Base-by-base conservation (phyloP, 2,888 invertebrate species). In the Eupithecia subumbrata region DNA sequence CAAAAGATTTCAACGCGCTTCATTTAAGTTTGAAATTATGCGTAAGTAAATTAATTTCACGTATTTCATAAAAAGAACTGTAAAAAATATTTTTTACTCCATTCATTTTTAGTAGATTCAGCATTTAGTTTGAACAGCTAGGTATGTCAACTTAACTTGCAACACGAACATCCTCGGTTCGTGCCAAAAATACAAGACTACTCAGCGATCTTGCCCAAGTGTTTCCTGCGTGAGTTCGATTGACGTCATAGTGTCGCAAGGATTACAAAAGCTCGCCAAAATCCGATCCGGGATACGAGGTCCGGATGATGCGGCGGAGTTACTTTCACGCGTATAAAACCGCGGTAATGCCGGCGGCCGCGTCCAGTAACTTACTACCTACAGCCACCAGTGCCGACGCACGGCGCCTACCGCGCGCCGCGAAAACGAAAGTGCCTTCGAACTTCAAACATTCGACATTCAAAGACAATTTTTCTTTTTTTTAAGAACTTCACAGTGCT, bases 241-340 rank as follows among this genome's bases (percentile, higher is more conserved):
- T 86, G 87, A 86, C 87, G 85, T 88, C 82, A 86, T 81, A 87
- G 85, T 89, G 91, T 92, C 89, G 91, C 85, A 89, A 91, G 91
- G 91, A 90, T 94, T 92, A 90, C 92, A 90, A 92, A 90, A 93
- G 87, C 86, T 86, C 88, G 85, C 86, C 85, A 87, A 84, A 85
- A 76, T 78, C 76, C 83, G 88, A 92, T 94, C 94, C 94, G 91
- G 94, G 94, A 94, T 93, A 90, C 86, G 86, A 82, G 84, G 86
- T 84, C 83, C 84, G 76, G 81, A 84, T 84, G 84, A 84, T 84
- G 88, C 87, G 86, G 63, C 71, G 52, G 69, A 66, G 67, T 64
- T 48, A 95, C 94, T 94, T 95, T 95, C 94, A 91, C 94, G 93
- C 90, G 92, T 94, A 95, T 95, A 95, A 89, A 94, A 93, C 92